Base-by-base conservation (phyloP, 2,797 vertebrate species). In the Chloroceryle inda region DNA sequence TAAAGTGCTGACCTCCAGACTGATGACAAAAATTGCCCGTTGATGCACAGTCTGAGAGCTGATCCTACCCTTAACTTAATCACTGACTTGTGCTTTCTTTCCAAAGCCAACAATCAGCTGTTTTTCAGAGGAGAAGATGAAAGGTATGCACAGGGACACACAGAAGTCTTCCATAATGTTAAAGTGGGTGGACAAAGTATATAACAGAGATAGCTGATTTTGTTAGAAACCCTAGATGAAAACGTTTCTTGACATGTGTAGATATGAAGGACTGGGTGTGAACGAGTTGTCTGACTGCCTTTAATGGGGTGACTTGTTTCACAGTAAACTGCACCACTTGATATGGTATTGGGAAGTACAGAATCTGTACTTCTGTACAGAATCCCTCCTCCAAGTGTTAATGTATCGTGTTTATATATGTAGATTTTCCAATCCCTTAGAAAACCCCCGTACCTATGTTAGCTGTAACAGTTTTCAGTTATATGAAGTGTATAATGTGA, bases 311-410 rank as follows among this genome's bases (percentile, higher is more conserved):
- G 37, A 8, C 6, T 68, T 9, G 0, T 68, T 84, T 84, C 37
- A 55, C 5, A 33, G 6, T 17, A 74, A 69, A 55, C 55, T 55
- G 8, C 4, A 23, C 18, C 50, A 22, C 13, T 3, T 29, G 21
- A 23, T 74, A 33, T 5, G 5, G 4, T 35, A 31, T 56, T 23
- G 35, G 12, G 24, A 91, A 61, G 9, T 11, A 35, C 11, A 33
- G 53, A 56, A 18, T 53, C 37, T 56, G 10, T 35, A 35, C 35
- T 35, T 35, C 35, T 35, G 35, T 35, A 35, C 35, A 35, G 35
- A 35, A 35, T 11, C 8, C 3, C 5, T 76, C 1, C 0, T 5
- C 2, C 49, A 5, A 38, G 13, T 11, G 5, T 40, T 61, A 49
- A 17, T 66, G 53, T 52, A 72, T 72, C 19, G 18, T 52, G 12